Evolutionary conservation across 2,797 vertebrate species (phyloP), one percentile per base, ranked within the genome.

Genomic region (Cheirogaleus major): DNA sequence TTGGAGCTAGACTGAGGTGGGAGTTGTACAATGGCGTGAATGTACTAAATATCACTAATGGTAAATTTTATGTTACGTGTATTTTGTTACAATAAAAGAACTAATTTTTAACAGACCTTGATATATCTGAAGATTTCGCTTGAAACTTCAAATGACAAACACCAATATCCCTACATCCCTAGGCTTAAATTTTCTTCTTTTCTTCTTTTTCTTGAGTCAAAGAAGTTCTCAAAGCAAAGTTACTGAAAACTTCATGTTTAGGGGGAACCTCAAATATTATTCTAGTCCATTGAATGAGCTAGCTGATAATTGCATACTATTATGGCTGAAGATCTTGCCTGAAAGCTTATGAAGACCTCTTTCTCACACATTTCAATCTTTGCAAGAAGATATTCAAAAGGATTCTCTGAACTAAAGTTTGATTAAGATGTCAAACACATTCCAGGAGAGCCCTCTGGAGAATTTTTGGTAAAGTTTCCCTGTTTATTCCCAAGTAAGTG

Each of bases 121-220:
- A 70, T n/a, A 43, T 38, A 57, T 63, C 50, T 70, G 67, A 93
- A 43, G 48, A 87, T 45, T 0, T 52, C 43, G 85, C 23, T 3
- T 81, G 30, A 82, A 85, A 92, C 6, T 85, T 93, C 76, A 83
- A 94, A 90, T 79, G 25, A 92, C 65, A 95, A 80, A 61, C 2
- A 91, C 25, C 57, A 80, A 79, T 8, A 63, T 73, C 15, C 35
- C 20, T 83, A 80, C 15, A 52, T 84, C 32, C 9, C 14, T 72
- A 87, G 55, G 32, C 55, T 90, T 81, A 67, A 72, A 91, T 65
- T 61, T 57, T 57, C 55, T 23, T 52, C 52, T 52, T 52, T 52
- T 84, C 89, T 95, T 92, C 7, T 81, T 70, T 85, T 85, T 89
- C 41, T 76, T 82, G 14, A 81, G 7, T 13, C 25, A 48, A 91